Percentiles rank a stretch among this genome's conserved stretches.
Evolutionary conservation across 2,113 vertebrate species (phyloP).

Genomic region (Tupaia chinensis): DNA sequence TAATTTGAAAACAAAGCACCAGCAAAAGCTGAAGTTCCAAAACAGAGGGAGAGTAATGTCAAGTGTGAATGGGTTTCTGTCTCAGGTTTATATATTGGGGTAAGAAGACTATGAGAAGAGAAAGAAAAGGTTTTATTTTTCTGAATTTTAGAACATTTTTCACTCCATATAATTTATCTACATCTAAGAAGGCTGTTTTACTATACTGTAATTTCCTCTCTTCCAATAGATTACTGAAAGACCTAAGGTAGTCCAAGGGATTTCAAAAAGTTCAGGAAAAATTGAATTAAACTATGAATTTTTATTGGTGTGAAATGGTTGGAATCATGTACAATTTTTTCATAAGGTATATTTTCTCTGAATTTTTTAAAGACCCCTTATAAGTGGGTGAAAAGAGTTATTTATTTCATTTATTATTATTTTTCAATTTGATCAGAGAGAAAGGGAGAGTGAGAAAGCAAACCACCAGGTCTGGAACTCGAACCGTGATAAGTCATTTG

Average conservation of each 20-base stretch:
- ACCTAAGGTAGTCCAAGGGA: neutral
- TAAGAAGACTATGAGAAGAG: neutral
- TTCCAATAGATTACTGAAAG: neutral
- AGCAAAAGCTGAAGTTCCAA: neutral
- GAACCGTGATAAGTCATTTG: too few relatives aligned
- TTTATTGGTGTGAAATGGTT: too few relatives aligned
- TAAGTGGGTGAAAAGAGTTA: too few relatives aligned
- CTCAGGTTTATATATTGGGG: neutral
- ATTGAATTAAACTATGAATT: too few relatives aligned
- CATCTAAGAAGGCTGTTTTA: neutral
- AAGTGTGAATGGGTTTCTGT: neutral
- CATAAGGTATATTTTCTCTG: too few relatives aligned
- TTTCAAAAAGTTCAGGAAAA: too few relatives aligned
- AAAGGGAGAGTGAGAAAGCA: too few relatives aligned
- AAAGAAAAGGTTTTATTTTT: neutral
- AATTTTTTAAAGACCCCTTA: too few relatives aligned
- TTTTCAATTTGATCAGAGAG: too few relatives aligned
- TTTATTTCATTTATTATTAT: too few relatives aligned
- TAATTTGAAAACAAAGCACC: neutral
- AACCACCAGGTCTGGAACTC: too few relatives aligned
- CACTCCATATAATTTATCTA: neutral
- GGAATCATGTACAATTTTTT: too few relatives aligned
- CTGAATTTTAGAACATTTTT: conserved; percentile 2
- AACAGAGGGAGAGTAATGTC: neutral
- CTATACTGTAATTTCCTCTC: neutral